Evolutionary conservation across 2,888 invertebrate species (phyloP).

Genomic region (Fragum whitleyi): DNA sequence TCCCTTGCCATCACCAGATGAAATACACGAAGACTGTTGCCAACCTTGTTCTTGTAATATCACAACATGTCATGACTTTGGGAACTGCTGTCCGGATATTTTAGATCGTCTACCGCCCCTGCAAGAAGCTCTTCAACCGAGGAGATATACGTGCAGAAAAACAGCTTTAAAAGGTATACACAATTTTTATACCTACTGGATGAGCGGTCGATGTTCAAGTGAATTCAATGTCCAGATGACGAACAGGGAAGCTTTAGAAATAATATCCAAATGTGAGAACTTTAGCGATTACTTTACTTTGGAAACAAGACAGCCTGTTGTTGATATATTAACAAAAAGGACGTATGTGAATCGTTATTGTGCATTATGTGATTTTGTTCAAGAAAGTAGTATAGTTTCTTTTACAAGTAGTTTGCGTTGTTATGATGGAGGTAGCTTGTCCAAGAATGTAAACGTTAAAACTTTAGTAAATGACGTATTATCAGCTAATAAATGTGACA

Average conservation of each 20-base stretch:
- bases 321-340: neutral
- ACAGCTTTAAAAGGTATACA: neutral
- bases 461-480: neutral
- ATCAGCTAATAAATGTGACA: neutral
- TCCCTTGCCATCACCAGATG: neutral
- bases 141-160: neutral
- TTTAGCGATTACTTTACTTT: neutral
- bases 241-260: neutral
- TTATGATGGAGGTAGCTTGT: neutral
- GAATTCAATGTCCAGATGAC: neutral
- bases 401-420: neutral
- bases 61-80: neutral
- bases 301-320: neutral
- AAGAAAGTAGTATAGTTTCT: neutral
- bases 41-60: neutral
- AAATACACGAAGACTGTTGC: neutral
- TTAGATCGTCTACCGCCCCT: neutral
- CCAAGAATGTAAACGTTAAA: neutral
- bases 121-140: neutral
- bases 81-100: conserved; percentile 14
- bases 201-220: neutral
- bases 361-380: neutral
- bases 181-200: neutral
- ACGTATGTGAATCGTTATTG: neutral
- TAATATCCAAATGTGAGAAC: conserved; percentile 7